Conservation (phyloP, 2,797 vertebrate genomes). For the Vultur gryphus region DNA sequence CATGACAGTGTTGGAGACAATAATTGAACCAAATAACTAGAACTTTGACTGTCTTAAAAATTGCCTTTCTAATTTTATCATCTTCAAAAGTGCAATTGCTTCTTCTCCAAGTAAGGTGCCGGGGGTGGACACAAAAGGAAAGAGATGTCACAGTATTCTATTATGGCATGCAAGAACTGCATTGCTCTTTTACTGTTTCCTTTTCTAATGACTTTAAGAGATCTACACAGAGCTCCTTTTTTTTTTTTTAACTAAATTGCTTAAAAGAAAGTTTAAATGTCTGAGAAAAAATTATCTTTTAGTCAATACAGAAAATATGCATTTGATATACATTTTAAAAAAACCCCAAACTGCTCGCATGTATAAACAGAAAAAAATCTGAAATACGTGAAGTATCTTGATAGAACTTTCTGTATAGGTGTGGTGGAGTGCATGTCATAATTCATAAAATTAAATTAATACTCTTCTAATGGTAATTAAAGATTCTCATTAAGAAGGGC, state of each 20-base stretch:
- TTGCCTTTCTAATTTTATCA: not conserved
- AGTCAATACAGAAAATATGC: not conserved
- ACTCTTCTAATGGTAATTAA: conserved; percentile 77
- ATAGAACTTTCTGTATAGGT: not conserved
- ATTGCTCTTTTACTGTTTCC: not conserved
- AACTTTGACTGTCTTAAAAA: not conserved
- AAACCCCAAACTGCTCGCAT: not conserved
- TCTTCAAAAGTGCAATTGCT: not conserved
- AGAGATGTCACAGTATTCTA: not conserved
- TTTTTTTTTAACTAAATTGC: not conserved
- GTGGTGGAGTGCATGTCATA: conserved; percentile 36
- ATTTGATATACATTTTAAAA: not conserved
- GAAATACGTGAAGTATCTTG: not conserved
- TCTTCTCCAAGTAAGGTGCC: not conserved
- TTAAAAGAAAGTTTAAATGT: not conserved
- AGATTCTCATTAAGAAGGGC: conserved; percentile 76
- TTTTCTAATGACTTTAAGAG: not conserved
- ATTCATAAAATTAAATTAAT: conserved; percentile 77
- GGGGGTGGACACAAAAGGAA: not conserved
- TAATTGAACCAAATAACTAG: not conserved
- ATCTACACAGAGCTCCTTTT: not conserved
- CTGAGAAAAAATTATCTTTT: not conserved
- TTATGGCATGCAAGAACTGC: not conserved
- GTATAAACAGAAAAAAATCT: not conserved
- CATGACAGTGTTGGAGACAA: not conserved